These are phyloP conservation scores for Notothenia coriiceps DNA, from an alignment of 2,113 vertebrate genomes.

Conservation along the genomic window DNA sequence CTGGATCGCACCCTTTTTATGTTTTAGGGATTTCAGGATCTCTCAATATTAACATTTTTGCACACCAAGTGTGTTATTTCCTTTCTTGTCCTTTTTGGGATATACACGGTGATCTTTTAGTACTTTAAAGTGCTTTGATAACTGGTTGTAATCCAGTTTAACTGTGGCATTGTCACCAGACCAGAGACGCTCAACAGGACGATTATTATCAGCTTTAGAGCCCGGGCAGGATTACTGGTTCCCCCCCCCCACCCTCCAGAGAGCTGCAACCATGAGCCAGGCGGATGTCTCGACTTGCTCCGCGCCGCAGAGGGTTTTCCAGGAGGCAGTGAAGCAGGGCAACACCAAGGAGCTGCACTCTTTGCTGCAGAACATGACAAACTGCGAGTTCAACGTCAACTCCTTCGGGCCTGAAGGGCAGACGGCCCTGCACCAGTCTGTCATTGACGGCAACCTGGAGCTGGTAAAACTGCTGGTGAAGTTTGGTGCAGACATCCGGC, in stretches of 20 bases:
- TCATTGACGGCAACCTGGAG: slow-evolving; percentile 98
- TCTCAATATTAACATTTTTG: slow-evolving; percentile 79
- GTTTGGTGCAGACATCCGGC: slow-evolving; percentile 96
- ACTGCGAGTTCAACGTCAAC: slow-evolving; percentile 99
- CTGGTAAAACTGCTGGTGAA: slow-evolving; percentile 98
- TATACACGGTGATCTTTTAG: slow-evolving; percentile 69
- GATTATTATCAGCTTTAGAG: slow-evolving; percentile 58
- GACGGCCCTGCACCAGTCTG: slow-evolving; percentile 97
- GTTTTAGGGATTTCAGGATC: slow-evolving; percentile 77
- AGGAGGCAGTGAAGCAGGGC: slow-evolving; percentile 96
- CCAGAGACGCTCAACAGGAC: slow-evolving; percentile 63
- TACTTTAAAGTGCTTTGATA: slow-evolving; percentile 72
- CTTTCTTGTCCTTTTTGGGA: slow-evolving; percentile 83
- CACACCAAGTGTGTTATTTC: slow-evolving; percentile 85
- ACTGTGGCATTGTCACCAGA: slow-evolving; percentile 68
- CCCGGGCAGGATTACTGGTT: slow-evolving; percentile 71
- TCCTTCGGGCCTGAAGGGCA: slow-evolving; percentile 98
- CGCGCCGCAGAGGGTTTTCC: slow-evolving; percentile 93
- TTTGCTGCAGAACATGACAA: slow-evolving; percentile 96
- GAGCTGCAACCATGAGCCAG: slow-evolving; percentile 91
- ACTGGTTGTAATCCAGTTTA: slow-evolving; percentile 66
- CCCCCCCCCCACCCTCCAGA: slow-evolving; percentile 42
- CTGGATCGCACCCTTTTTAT: slow-evolving; percentile 67
- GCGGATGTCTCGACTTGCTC: slow-evolving; percentile 94
- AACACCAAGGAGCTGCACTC: slow-evolving; percentile 98